Evolutionary conservation across 2,888 invertebrate species (phyloP).

Genomic region (Polymixis flavicincta): DNA sequence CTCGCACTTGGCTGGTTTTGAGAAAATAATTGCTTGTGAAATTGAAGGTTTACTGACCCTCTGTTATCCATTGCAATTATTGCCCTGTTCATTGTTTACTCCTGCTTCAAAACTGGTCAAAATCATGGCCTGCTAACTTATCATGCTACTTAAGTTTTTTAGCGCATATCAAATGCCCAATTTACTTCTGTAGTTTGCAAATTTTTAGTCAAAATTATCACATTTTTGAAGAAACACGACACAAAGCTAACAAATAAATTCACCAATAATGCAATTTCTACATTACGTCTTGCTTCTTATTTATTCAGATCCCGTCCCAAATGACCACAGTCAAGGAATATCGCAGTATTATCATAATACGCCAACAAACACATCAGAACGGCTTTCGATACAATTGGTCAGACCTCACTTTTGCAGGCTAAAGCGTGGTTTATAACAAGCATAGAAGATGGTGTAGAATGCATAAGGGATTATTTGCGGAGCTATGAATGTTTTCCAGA

Average conservation of each 20-base stretch:
- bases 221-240: not conserved
- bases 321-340: constrained; percentile 44
- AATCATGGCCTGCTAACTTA: not conserved
- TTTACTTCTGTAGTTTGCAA: not conserved
- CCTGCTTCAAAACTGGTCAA: not conserved
- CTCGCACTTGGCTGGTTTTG: too few relatives aligned
- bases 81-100: not conserved
- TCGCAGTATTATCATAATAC: constrained; percentile 47
- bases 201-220: not conserved
- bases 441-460: not conserved
- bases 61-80: not conserved
- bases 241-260: not conserved
- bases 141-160: not conserved
- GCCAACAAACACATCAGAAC: constrained; percentile 52
- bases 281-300: constrained; percentile 21
- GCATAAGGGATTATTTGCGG: not conserved
- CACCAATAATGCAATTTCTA: constrained; percentile 1
- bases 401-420: constrained; percentile 24
- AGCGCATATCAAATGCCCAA: not conserved
- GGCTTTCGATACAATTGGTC: constrained; percentile 51
- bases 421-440: constrained; percentile 3
- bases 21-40: not conserved
- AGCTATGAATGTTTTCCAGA: too few relatives aligned
- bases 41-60: too few relatives aligned
- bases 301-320: constrained; percentile 47